Percentiles rank a stretch among this genome's conserved stretches.
Conservation (phyloP, 2,888 invertebrate species). For the Calliphora vomitoria region DNA sequence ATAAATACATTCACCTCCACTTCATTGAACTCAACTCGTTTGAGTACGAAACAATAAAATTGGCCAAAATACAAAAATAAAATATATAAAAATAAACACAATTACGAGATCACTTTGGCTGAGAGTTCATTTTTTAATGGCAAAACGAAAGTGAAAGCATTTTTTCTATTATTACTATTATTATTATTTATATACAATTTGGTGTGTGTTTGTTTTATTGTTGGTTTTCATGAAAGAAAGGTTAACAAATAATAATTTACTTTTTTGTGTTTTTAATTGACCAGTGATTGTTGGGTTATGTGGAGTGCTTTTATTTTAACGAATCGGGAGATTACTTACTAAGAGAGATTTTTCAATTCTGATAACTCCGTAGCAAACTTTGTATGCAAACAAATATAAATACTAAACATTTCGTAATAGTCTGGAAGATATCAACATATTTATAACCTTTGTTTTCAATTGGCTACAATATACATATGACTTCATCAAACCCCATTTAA, state of each 20-base stretch:
- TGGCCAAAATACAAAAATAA: conserved; percentile 35
- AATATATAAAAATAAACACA: conserved; percentile 41
- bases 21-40: conserved; percentile 43
- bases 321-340: too few relatives aligned
- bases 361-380: too few relatives aligned
- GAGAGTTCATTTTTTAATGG: conserved; percentile 34
- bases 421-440: too few relatives aligned
- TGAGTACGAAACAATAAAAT: conserved; percentile 48
- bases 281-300: conserved; percentile 16
- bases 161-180: neutral
- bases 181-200: conserved; percentile 38
- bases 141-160: conserved; percentile 71
- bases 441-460: too few relatives aligned
- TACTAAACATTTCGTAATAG: too few relatives aligned
- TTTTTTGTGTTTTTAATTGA: conserved; percentile 42
- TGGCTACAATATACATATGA: too few relatives aligned
- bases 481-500: too few relatives aligned
- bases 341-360: too few relatives aligned
- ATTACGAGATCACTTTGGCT: conserved; percentile 68
- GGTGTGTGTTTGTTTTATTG: conserved; percentile 1
- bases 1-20: conserved; percentile 61
- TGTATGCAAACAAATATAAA: too few relatives aligned
- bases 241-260: conserved; percentile 56
- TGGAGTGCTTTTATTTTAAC: neutral
- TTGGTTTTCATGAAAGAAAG: conserved; percentile 43